Conservation (phyloP, 1,140 invertebrate species). For the Sweltsa coloradensis region DNA sequence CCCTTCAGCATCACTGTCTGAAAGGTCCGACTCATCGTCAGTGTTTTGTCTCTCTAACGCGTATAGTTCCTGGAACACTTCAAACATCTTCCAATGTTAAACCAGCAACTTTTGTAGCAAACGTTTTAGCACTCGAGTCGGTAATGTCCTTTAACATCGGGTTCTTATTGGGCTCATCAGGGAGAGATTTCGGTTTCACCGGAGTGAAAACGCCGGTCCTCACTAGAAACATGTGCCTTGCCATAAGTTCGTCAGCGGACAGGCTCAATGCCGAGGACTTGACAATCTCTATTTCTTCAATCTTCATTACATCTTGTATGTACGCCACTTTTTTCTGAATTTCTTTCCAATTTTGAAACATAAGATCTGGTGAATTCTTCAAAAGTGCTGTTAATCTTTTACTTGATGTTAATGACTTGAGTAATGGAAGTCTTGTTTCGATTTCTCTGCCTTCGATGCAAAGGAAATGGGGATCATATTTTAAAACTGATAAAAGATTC, state of each 20-base stretch:
- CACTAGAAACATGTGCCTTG: not conserved
- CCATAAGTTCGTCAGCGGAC: not conserved
- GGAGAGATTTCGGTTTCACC: not conserved
- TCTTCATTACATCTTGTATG: not conserved
- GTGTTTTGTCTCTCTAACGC: not conserved
- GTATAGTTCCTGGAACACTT: not conserved
- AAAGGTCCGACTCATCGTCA: not conserved
- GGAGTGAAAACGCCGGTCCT: not conserved
- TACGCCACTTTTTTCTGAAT: not conserved
- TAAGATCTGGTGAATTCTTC: not conserved
- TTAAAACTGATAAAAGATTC: not conserved
- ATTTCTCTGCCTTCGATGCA: not conserved
- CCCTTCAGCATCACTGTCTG: constrained; percentile 1
- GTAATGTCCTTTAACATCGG: not conserved
- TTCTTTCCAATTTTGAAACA: not conserved
- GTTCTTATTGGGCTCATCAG: not conserved
- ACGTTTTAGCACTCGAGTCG: not conserved
- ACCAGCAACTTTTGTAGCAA: constrained; percentile 1
- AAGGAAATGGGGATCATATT: not conserved
- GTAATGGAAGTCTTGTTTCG: not conserved
- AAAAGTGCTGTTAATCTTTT: not conserved
- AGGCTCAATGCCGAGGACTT: not conserved
- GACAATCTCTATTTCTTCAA: constrained; percentile 1
- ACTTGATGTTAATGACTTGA: not conserved
- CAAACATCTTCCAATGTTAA: not conserved